A percentile compares a stretch with the other conserved stretches of the same genome.
Conservation (phyloP, 2,888 invertebrate species). For the Thysanoteuthis rhombus region DNA sequence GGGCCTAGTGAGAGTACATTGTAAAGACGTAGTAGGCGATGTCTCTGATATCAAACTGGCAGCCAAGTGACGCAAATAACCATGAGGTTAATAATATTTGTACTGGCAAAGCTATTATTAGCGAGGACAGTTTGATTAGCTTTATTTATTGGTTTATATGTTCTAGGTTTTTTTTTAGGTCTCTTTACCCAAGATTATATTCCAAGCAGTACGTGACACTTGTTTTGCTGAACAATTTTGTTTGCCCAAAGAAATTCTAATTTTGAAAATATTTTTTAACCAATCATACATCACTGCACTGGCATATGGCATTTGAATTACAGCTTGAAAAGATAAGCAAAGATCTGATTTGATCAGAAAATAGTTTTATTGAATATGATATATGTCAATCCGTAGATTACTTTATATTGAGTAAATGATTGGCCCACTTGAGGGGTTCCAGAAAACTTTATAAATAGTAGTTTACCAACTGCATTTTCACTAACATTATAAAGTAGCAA, state of each 20-base stretch:
- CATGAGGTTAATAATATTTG: background rate
- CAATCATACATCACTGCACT: too few relatives aligned
- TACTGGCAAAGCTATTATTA: background rate
- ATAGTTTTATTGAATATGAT: too few relatives aligned
- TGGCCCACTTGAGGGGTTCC: too few relatives aligned
- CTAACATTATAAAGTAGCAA: too few relatives aligned
- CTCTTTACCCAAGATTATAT: background rate
- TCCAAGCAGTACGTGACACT: too few relatives aligned
- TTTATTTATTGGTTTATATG: background rate
- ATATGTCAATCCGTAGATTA: too few relatives aligned
- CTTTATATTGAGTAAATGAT: too few relatives aligned
- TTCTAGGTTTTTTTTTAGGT: too few relatives aligned
- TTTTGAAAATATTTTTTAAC: background rate
- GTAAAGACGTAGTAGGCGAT: background rate
- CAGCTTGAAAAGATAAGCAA: background rate
- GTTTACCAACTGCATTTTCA: too few relatives aligned
- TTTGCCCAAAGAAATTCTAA: background rate
- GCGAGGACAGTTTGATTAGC: background rate
- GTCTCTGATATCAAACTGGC: background rate
- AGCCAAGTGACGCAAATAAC: slow-evolving; percentile 12
- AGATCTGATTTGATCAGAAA: too few relatives aligned
- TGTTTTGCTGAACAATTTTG: background rate
- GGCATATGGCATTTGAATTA: background rate
- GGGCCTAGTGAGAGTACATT: background rate
- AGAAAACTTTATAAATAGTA: too few relatives aligned